phyloP scores from a whole-genome alignment of 2,113 vertebrate genomes.

The Poeciliopsis occidentalis region DNA sequence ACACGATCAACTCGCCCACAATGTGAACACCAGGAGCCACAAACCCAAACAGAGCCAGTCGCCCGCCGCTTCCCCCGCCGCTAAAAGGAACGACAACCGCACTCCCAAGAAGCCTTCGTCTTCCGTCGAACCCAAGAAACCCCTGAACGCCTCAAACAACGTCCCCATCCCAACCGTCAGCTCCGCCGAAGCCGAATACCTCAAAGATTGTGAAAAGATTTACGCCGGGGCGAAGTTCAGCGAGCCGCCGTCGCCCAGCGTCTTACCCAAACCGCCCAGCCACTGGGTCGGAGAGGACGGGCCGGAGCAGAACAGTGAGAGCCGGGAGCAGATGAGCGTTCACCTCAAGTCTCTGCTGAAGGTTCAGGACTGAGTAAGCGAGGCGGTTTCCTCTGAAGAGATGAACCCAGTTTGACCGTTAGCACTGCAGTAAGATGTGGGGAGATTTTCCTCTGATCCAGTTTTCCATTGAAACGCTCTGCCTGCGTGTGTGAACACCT shows the following conservation, averaged over 20 bases:
- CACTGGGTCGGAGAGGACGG: constrained; percentile 89
- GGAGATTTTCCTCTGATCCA: constrained; percentile 66
- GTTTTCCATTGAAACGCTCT: constrained; percentile 37
- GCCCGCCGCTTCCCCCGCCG: constrained; percentile 63
- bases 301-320: constrained; percentile 78
- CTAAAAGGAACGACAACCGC: constrained; percentile 79
- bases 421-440: constrained; percentile 79
- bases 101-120: constrained; percentile 77
- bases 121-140: constrained; percentile 79
- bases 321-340: constrained; percentile 88
- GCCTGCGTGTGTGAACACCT: constrained; percentile 37
- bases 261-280: constrained; percentile 93
- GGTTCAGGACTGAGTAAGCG: constrained; percentile 78
- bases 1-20: constrained; percentile 78
- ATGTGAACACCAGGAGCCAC: constrained; percentile 74
- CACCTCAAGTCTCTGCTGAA: constrained; percentile 93
- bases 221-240: constrained; percentile 96
- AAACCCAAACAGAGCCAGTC: constrained; percentile 78
- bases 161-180: constrained; percentile 70
- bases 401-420: constrained; percentile 19
- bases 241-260: constrained; percentile 94
- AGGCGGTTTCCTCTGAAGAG: not conserved
- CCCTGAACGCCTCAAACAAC: constrained; percentile 80
- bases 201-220: constrained; percentile 85
- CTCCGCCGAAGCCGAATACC: constrained; percentile 76